These are phyloP conservation scores for Merodon equestris DNA, from an alignment of 2,888 invertebrate species.

Conservation along the genomic window DNA sequence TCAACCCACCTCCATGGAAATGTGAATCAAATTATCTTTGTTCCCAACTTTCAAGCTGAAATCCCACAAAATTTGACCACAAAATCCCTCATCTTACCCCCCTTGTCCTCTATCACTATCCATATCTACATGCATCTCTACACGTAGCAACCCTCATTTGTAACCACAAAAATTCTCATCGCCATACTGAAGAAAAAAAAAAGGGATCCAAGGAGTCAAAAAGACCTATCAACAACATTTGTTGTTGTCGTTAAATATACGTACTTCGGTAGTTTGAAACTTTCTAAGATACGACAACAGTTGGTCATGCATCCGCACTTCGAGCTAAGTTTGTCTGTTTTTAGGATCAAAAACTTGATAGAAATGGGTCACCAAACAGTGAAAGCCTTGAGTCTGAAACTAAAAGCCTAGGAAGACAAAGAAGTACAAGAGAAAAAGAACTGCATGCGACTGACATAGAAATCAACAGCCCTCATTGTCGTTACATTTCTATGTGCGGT, in stretches of 20 bases:
- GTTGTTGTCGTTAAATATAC: background rate
- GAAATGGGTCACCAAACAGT: slow-evolving; percentile 46
- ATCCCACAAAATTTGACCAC: slow-evolving; percentile 64
- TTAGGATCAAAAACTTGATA: slow-evolving; percentile 38
- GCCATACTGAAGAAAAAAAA: slow-evolving; percentile 8
- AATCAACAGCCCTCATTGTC: slow-evolving; percentile 30
- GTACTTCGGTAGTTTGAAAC: slow-evolving; percentile 41
- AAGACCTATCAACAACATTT: slow-evolving; percentile 60
- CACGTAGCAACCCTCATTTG: slow-evolving; percentile 57
- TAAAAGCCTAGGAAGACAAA: no score
- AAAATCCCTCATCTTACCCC: slow-evolving; percentile 54
- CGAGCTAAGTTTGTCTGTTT: background rate
- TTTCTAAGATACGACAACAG: slow-evolving; percentile 56
- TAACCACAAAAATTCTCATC: slow-evolving; percentile 50
- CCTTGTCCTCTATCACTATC: background rate
- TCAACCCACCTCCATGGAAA: slow-evolving; percentile 53
- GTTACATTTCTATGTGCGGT: slow-evolving; percentile 22
- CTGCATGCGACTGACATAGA: slow-evolving; percentile 30
- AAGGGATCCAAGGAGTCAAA: slow-evolving; percentile 55
- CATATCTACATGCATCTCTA: background rate
- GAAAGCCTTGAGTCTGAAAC: slow-evolving; percentile 10
- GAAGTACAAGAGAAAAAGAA: no score
- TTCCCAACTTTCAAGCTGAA: slow-evolving; percentile 28
- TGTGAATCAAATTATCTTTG: slow-evolving; percentile 25
- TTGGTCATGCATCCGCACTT: slow-evolving; percentile 43